These are phyloP conservation scores for Ophion costatus DNA, from an alignment of 2,888 invertebrate species.

Conservation along the genomic window DNA sequence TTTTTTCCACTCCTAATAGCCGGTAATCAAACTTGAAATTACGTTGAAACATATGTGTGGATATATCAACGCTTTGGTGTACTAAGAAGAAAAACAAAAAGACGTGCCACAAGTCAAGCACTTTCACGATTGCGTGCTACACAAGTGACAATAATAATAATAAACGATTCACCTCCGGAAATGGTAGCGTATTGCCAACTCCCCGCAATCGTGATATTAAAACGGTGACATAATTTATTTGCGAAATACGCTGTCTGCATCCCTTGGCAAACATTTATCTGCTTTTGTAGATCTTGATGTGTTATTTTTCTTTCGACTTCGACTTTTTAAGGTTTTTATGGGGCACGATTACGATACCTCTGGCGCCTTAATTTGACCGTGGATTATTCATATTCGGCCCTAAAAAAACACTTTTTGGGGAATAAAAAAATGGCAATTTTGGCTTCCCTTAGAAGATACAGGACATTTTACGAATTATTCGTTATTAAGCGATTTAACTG, in stretches of 20 bases:
- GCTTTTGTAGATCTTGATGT: too few relatives aligned
- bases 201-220: background rate
- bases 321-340: too few relatives aligned
- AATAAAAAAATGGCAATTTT: too few relatives aligned
- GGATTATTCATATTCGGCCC: too few relatives aligned
- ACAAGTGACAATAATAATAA: background rate
- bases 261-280: too few relatives aligned
- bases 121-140: background rate
- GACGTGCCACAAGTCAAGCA: background rate
- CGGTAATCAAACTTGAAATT: background rate
- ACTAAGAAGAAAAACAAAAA: background rate
- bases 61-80: background rate
- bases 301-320: too few relatives aligned
- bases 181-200: background rate
- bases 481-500: too few relatives aligned
- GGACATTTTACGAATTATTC: too few relatives aligned
- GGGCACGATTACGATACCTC: too few relatives aligned
- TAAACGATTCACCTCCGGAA: background rate
- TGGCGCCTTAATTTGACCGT: too few relatives aligned
- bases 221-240: background rate
- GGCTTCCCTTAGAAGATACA: too few relatives aligned
- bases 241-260: background rate
- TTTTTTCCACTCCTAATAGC: background rate
- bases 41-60: background rate
- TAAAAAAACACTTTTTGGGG: too few relatives aligned